These are phyloP conservation scores for Odocoileus hemionus DNA, from an alignment of 2,113 vertebrate genomes.

Conservation along the genomic window DNA sequence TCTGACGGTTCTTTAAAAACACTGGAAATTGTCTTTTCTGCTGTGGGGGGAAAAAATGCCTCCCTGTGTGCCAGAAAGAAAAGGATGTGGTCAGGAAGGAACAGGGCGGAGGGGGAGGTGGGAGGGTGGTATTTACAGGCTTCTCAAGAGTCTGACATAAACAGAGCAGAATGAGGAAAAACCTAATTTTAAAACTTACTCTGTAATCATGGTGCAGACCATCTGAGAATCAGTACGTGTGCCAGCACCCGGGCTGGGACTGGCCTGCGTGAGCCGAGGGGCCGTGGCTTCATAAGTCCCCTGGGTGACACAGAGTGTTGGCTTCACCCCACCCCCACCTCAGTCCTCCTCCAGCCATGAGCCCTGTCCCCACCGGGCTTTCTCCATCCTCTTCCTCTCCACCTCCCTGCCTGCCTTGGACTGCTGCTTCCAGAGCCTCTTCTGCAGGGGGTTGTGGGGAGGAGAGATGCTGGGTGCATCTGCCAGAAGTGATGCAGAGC, in stretches of 20 bases:
- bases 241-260: background rate
- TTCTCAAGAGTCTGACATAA: conserved; percentile 50
- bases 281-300: background rate
- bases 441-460: background rate
- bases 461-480: background rate
- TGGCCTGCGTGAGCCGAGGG: background rate
- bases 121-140: conserved; percentile 34
- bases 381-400: background rate
- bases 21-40: background rate
- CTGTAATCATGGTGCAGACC: conserved; percentile 45
- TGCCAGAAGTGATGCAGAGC: background rate
- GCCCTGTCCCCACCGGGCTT: background rate
- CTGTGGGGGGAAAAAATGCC: background rate
- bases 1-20: background rate
- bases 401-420: no score
- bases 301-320: background rate
- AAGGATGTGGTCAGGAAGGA: conserved; percentile 60
- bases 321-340: no score
- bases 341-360: background rate
- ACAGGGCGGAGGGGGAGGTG: background rate
- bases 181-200: conserved; percentile 59
- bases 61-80: background rate
- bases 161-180: conserved; percentile 43
- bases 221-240: background rate
- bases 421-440: background rate